Percentiles rank a stretch among this genome's conserved stretches.
phyloP scores from a whole-genome alignment of 2,888 invertebrate species.

The Rhagium mordax region DNA sequence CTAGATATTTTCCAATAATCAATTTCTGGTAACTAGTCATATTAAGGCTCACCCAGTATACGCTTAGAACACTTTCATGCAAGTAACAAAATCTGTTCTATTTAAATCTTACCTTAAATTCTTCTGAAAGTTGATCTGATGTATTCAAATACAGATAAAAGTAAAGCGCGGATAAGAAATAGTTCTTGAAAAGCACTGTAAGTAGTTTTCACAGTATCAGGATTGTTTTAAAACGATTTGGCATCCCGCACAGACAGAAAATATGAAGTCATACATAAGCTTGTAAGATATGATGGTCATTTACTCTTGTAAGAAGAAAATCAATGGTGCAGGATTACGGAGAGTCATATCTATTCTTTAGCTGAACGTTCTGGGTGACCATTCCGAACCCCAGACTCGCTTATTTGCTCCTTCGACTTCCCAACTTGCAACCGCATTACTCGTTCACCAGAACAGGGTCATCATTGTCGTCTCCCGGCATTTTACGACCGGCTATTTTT shows the following conservation, averaged over 20 bases:
- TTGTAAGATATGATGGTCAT: constrained; percentile 5
- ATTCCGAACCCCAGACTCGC: not conserved
- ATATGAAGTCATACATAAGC: constrained; percentile 16
- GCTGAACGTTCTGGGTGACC: constrained; percentile 5
- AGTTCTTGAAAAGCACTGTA: not conserved
- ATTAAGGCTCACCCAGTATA: not conserved
- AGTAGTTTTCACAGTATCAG: not conserved
- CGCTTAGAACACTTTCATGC: not conserved
- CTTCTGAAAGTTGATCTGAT: not conserved
- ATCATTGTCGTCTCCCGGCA: not conserved
- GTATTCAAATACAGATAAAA: not conserved
- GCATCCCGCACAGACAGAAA: constrained; percentile 4
- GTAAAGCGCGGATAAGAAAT: not conserved
- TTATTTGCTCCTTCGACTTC: not conserved
- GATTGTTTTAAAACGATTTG: constrained; percentile 15
- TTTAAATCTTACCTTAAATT: not conserved
- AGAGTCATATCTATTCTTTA: constrained; percentile 3
- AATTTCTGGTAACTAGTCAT: too few species aligned
- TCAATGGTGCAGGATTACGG: constrained; percentile 10
- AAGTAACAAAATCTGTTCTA: not conserved
- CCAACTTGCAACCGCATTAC: not conserved
- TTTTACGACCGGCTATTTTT: not conserved
- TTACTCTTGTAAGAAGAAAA: constrained; percentile 19
- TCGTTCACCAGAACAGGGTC: not conserved
- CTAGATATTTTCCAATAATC: too few species aligned